Evolutionary conservation across 2,113 vertebrate genomes (phyloP).

Genomic region (Dunckerocampus dactyliophorus): DNA sequence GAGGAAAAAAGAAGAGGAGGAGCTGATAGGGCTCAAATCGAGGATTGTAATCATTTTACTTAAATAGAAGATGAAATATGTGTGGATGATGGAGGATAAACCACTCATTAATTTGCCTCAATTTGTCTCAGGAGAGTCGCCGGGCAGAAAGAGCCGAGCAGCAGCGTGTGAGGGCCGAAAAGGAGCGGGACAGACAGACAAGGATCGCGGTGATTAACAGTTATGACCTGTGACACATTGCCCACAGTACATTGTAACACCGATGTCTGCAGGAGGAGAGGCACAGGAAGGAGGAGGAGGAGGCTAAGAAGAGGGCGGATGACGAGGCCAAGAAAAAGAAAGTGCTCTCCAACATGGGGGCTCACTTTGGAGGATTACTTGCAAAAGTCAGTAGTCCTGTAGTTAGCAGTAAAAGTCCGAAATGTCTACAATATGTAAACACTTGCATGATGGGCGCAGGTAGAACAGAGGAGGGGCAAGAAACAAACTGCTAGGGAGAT

Average conservation of each 20-base stretch:
- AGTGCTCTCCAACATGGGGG: slow-evolving; percentile 94
- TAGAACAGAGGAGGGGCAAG: slow-evolving; percentile 82
- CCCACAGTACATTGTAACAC: not conserved
- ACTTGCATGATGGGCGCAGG: slow-evolving; percentile 31
- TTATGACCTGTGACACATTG: not conserved
- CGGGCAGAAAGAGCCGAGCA: slow-evolving; percentile 88
- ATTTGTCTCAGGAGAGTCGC: slow-evolving; percentile 82
- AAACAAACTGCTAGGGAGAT: slow-evolving; percentile 83
- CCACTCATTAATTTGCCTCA: not conserved
- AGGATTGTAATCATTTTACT: slow-evolving; percentile 79
- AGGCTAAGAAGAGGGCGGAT: slow-evolving; percentile 88
- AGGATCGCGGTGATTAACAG: slow-evolving; percentile 79
- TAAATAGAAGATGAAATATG: too few species aligned
- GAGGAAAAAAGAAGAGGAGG: slow-evolving; percentile 93
- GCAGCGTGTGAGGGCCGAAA: slow-evolving; percentile 90
- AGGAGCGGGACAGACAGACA: slow-evolving; percentile 88
- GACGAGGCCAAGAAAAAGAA: slow-evolving; percentile 98
- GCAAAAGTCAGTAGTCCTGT: slow-evolving; percentile 78
- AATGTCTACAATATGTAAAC: too few species aligned
- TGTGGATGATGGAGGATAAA: not conserved
- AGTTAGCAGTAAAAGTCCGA: not conserved
- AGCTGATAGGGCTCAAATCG: slow-evolving; percentile 89
- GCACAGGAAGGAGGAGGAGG: slow-evolving; percentile 91
- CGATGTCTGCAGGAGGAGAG: slow-evolving; percentile 83
- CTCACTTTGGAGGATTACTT: slow-evolving; percentile 92